Base-by-base conservation (phyloP, 64 coral and sea anemone genomes). In the Montipora capricornis region DNA sequence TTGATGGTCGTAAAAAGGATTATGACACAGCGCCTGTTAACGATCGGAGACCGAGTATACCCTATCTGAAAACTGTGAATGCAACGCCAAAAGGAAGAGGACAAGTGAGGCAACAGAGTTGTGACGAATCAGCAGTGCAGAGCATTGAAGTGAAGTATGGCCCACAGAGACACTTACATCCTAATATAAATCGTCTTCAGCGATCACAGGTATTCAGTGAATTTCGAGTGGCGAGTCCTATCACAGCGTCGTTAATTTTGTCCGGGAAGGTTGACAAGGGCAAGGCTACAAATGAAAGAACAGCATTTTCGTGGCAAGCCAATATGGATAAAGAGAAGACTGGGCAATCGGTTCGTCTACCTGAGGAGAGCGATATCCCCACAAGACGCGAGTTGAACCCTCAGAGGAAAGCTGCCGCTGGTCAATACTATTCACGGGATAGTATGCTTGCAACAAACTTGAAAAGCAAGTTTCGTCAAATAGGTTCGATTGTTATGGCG, bases 401-500 rank as follows among this genome's bases (percentile, higher is more conserved):
- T 12, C 49, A 10, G 20, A 60, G 61, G 44, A 84, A 48, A 15
- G 61, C 8, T 61, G 10, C 64, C 17, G 47, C 66, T 6, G 66
- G 47, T 11, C 82, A 73, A 15, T 44, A 68, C 3, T 48, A 51
- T 59, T 66, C 82, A 14, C 82, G 66, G 45, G 82, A 86, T 68
- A 64, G 66, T 47, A 86, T 86, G 64, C 82, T 86, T 49, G 82
- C 82, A 3, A 86, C 82, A 86, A 86, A 86, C 46, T 17, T 85
- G 66, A 85, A 85, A 86, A 86, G 82, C 82, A 86, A 86, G 82
- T 73, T 86, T 66, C 82, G 82, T 71, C 82, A 86, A 59, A 86
- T 86, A 6, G 82, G 82, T 19, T 86, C 82, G 16, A 59, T 86
- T 22, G 82, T 86, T 20, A 86, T 86, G 82, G 82, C 82, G 46